Evolutionary conservation across 2,113 vertebrate genomes (phyloP).

Genomic region (Vulpes ferrilata): DNA sequence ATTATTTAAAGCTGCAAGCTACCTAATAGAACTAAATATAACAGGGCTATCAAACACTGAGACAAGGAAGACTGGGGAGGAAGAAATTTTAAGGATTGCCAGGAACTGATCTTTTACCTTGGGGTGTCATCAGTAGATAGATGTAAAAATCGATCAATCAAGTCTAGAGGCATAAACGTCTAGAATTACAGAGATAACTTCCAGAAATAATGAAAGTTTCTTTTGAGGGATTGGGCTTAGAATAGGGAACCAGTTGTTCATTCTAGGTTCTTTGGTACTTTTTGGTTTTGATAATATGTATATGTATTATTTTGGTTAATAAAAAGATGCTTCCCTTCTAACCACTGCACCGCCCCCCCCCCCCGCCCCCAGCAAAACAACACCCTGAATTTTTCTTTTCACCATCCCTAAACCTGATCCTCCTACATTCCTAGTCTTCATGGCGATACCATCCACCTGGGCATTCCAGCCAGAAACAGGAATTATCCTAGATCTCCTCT

Average conservation of each 20-base stretch:
- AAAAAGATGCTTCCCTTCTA: background rate
- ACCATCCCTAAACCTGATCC: background rate
- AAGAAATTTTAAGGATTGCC: constrained; percentile 26
- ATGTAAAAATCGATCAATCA: constrained; percentile 38
- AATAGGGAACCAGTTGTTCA: constrained; percentile 6
- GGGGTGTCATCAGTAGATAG: background rate
- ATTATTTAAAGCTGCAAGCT: constrained; percentile 42
- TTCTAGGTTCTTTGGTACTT: background rate
- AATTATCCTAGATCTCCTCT: background rate
- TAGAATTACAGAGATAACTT: constrained; percentile 3
- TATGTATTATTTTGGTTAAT: constrained; percentile 35
- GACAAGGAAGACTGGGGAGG: background rate
- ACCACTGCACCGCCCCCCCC: accelerated
- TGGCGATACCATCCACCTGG: background rate
- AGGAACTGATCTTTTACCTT: background rate
- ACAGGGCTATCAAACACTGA: background rate
- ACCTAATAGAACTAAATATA: background rate
- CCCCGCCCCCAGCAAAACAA: background rate
- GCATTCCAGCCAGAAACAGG: background rate
- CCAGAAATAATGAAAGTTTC: constrained; percentile 1
- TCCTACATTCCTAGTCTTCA: background rate
- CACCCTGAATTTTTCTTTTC: background rate
- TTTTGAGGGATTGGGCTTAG: constrained; percentile 10
- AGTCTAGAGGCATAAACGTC: background rate
- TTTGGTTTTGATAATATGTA: constrained; percentile 13